Evolutionary conservation across 2,888 invertebrate species (phyloP).

Genomic region (Biston stratarius): DNA sequence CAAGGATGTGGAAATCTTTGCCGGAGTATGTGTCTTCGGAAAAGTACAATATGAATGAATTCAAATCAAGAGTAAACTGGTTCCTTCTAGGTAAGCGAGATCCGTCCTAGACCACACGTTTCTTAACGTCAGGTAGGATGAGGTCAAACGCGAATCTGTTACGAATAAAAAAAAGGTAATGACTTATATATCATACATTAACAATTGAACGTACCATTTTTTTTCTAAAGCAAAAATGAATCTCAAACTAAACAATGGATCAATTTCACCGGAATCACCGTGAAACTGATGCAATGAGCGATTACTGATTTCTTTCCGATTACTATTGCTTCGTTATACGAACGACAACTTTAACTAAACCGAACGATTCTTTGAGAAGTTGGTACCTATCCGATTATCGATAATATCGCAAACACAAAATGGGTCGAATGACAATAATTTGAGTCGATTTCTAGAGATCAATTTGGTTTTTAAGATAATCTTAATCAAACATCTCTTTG

Average conservation of each 20-base stretch:
- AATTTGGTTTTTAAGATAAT: conserved; percentile 49
- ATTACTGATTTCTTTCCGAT: conserved; percentile 64
- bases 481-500: conserved; percentile 48
- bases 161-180: no score
- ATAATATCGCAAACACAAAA: conserved; percentile 45
- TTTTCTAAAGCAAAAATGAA: conserved; percentile 9
- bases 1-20: no score
- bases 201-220: background rate
- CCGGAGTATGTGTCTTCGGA: no score
- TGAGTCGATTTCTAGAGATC: conserved; percentile 48
- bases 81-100: no score
- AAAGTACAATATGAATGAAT: no score
- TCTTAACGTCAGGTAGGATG: no score
- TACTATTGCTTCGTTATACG: conserved; percentile 53
- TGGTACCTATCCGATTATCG: conserved; percentile 37
- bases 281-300: conserved; percentile 71
- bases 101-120: no score
- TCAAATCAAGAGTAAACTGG: no score
- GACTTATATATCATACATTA: no score
- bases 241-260: conserved; percentile 36
- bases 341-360: conserved; percentile 70
- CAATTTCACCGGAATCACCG: conserved; percentile 60
- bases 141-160: no score
- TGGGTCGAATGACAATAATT: conserved; percentile 42
- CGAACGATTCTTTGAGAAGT: conserved; percentile 46